Evolutionary conservation across 2,888 invertebrate species (phyloP).

Genomic region (Galerucella pusilla): DNA sequence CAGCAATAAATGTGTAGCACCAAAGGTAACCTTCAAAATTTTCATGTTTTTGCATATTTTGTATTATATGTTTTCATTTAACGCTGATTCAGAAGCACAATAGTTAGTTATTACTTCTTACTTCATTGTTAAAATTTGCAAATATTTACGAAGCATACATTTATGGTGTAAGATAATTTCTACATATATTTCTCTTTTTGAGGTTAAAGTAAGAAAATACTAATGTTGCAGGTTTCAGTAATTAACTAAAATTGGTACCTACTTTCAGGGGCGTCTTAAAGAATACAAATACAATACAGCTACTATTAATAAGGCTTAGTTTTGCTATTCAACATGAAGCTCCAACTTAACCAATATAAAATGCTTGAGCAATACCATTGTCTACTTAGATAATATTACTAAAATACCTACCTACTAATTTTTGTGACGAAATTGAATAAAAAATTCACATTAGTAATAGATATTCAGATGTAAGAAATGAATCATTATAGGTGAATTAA

Average conservation of each 20-base stretch:
- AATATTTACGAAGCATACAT: neutral
- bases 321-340: neutral
- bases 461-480: neutral
- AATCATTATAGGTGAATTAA: too few relatives aligned
- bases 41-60: neutral
- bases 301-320: neutral
- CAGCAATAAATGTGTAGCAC: conserved; percentile 30
- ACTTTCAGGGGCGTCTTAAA: neutral
- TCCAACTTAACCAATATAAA: neutral
- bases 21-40: conserved; percentile 27
- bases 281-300: neutral
- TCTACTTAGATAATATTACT: neutral
- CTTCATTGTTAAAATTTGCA: neutral
- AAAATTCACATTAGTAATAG: neutral
- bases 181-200: neutral
- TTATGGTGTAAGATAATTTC: neutral
- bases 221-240: neutral
- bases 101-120: neutral
- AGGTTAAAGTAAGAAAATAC: neutral
- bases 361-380: neutral
- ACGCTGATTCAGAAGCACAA: neutral
- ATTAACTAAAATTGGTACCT: neutral
- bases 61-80: neutral
- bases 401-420: neutral
- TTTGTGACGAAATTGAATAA: neutral